Conservation (phyloP, 2,797 vertebrate species). For the Galaxias olidus region DNA sequence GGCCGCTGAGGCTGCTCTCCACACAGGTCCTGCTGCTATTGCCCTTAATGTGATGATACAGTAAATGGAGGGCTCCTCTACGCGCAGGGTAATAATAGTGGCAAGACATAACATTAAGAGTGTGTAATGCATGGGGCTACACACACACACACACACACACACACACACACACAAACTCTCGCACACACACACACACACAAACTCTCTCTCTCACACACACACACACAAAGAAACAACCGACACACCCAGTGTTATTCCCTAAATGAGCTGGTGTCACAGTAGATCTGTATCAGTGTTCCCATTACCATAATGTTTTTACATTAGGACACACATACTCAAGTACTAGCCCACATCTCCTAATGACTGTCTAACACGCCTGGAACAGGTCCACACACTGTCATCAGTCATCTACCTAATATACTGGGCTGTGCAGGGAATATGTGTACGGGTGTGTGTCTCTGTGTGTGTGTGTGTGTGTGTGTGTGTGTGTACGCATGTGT, state of each 20-base stretch:
- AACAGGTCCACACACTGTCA: constrained; percentile 9
- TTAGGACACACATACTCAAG: constrained; percentile 15
- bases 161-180: neutral
- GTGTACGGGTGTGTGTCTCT: neutral
- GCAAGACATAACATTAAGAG: neutral
- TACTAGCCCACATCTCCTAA: constrained; percentile 21
- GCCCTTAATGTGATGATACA: too few species aligned
- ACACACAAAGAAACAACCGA: neutral
- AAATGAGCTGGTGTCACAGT: constrained; percentile 6
- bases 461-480: constrained; percentile 1
- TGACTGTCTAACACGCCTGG: constrained; percentile 7
- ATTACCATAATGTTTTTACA: constrained; percentile 19
- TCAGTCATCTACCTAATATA: constrained; percentile 11
- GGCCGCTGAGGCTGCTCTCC: too few species aligned
- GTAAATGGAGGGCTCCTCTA: too few species aligned
- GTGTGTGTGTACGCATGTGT: neutral
- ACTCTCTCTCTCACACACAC: constrained; percentile 16
- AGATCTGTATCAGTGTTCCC: constrained; percentile 23
- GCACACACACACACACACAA: neutral
- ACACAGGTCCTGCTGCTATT: too few species aligned
- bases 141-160: neutral
- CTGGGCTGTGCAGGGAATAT: neutral
- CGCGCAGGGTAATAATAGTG: too few species aligned
- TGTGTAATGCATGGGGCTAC: neutral
- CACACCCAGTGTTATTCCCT: constrained; percentile 28